Evolutionary conservation across 92 coral and sea anemone genomes (phyloP).

Genomic region (Micromussa lordhowensis): DNA sequence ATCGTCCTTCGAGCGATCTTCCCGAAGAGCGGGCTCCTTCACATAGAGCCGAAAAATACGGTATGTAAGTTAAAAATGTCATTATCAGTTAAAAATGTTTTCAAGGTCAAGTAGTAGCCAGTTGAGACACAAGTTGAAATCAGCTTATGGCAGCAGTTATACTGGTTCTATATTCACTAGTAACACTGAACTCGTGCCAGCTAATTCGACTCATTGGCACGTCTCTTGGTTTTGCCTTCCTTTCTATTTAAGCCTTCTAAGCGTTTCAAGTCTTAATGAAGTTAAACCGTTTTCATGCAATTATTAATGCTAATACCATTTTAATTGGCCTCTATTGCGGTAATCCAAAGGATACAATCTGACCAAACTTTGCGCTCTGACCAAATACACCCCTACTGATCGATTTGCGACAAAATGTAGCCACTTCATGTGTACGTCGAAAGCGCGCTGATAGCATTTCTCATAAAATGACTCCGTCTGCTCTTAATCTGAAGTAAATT

Average conservation of each 20-base stretch:
- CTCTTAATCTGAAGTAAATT: neutral
- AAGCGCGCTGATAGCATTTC: neutral
- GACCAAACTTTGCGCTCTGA: neutral
- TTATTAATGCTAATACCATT: constrained; percentile 31
- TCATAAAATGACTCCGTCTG: neutral
- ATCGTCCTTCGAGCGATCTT: neutral
- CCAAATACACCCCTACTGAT: neutral
- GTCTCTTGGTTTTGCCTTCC: constrained; percentile 7
- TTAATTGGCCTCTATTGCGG: constrained; percentile 36
- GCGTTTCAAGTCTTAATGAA: neutral
- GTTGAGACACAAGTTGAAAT: neutral
- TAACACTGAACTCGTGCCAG: neutral
- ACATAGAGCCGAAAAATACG: neutral
- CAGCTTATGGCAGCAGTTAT: neutral
- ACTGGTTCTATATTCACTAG: neutral
- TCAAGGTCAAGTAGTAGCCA: neutral
- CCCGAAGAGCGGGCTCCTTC: neutral
- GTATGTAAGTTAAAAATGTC: constrained; percentile 6
- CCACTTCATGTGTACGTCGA: neutral
- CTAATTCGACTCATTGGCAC: neutral
- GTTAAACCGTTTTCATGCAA: constrained; percentile 26
- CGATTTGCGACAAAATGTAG: neutral
- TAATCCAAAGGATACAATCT: constrained; percentile 19
- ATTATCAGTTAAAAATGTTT: neutral
- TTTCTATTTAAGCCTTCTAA: constrained; percentile 7